These are phyloP conservation scores for Aphelenchoides fujianensis DNA, from an alignment of 1,140 invertebrate species.

Conservation along the genomic window DNA sequence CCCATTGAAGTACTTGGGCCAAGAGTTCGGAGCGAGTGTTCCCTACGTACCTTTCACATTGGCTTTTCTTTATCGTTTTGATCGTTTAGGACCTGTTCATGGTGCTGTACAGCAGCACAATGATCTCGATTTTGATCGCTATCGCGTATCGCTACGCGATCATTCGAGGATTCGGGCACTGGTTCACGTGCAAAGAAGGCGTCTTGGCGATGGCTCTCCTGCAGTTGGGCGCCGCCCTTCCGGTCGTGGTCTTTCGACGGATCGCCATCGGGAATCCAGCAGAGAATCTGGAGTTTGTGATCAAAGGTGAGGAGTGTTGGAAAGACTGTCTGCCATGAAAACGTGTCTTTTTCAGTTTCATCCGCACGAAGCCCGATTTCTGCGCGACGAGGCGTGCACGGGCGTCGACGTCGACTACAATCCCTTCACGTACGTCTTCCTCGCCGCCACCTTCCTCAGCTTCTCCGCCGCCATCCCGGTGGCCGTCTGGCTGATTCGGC, in stretches of 20 bases:
- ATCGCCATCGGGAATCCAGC: slow-evolving; percentile 19
- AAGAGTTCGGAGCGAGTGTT: background rate
- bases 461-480: background rate
- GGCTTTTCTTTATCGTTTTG: background rate
- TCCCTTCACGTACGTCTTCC: background rate
- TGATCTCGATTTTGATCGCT: background rate
- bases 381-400: background rate
- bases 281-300: background rate
- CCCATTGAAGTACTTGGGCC: background rate
- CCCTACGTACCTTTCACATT: background rate
- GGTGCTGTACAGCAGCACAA: background rate
- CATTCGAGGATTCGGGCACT: background rate
- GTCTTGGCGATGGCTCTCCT: background rate
- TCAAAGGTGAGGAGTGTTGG: slow-evolving; percentile 2
- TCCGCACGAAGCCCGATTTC: background rate
- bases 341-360: background rate
- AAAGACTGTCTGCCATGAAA: background rate
- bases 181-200: background rate
- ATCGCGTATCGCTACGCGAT: slow-evolving; percentile 2
- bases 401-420: slow-evolving; percentile 8
- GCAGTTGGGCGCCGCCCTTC: background rate
- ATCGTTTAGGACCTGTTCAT: background rate
- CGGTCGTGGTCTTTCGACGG: background rate
- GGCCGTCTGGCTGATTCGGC: background rate
- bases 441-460: background rate